Percentiles rank a stretch among this genome's conserved stretches.
Evolutionary conservation across 2,888 invertebrate species (phyloP).

Genomic region (Rhingia campestris): DNA sequence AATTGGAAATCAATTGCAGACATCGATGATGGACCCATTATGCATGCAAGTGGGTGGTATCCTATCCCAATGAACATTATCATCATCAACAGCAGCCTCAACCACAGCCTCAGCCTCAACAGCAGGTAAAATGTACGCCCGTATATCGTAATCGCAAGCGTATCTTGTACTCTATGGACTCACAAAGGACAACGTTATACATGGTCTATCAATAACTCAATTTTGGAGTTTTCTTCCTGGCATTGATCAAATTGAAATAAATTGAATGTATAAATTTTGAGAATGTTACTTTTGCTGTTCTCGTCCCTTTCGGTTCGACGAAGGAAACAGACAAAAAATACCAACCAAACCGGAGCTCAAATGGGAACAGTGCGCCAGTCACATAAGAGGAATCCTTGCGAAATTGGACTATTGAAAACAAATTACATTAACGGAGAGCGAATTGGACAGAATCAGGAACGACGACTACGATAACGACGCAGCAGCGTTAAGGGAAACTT

Average conservation of each 20-base stretch:
- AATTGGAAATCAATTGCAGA: slow-evolving; percentile 61
- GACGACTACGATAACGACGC: slow-evolving; percentile 5
- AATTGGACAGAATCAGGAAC: slow-evolving; percentile 32
- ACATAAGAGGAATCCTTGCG: slow-evolving; percentile 33
- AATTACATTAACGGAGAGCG: slow-evolving; percentile 63
- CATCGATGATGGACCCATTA: slow-evolving; percentile 50
- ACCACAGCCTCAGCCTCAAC: background rate
- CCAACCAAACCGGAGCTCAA: background rate
- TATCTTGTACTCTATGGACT: slow-evolving; percentile 30
- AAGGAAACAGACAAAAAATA: slow-evolving; percentile 10
- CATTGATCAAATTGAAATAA: slow-evolving; percentile 69
- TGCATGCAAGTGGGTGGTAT: slow-evolving; percentile 21
- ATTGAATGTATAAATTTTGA: slow-evolving; percentile 69
- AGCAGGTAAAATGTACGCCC: slow-evolving; percentile 27
- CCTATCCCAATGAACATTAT: slow-evolving; percentile 11
- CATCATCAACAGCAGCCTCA: slow-evolving; percentile 25
- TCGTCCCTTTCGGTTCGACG: slow-evolving; percentile 5
- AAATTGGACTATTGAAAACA: slow-evolving; percentile 72
- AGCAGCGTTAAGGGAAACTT: slow-evolving; percentile 38
- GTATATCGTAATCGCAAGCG: background rate
- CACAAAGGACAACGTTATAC: slow-evolving; percentile 28
- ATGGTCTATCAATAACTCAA: slow-evolving; percentile 63
- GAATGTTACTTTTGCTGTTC: slow-evolving; percentile 56
- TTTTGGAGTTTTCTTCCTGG: slow-evolving; percentile 55
- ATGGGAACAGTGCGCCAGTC: slow-evolving; percentile 11